Conservation (phyloP, 1,140 invertebrate species). For the Eupristina koningsbergeri region DNA sequence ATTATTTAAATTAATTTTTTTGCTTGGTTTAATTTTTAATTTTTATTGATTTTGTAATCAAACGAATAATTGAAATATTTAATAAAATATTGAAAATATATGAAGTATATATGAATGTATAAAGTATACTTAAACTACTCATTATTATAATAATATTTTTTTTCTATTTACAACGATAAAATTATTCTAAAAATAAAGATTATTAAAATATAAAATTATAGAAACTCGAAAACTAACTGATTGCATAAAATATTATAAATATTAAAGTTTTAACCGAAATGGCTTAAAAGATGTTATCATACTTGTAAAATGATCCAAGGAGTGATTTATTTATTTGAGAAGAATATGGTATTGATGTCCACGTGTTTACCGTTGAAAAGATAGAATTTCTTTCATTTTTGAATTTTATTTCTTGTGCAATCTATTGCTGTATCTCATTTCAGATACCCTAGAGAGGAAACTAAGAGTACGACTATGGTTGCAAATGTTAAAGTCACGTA, state of each 20-base stretch:
- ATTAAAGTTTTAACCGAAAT: conserved; percentile 18
- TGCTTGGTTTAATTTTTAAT: too few species aligned
- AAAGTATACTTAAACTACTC: too few species aligned
- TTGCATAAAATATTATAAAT: neutral
- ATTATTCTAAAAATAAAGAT: conserved; percentile 14
- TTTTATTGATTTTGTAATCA: too few species aligned
- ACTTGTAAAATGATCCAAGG: conserved; percentile 3
- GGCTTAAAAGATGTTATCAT: neutral
- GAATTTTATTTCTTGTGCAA: conserved; percentile 26
- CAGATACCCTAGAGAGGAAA: neutral
- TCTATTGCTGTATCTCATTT: neutral
- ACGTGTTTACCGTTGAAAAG: neutral
- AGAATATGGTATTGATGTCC: neutral
- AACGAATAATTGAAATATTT: too few species aligned
- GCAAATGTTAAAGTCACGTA: neutral
- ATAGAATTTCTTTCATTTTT: neutral
- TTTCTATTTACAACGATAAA: neutral
- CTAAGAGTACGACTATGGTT: neutral
- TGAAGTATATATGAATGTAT: too few species aligned
- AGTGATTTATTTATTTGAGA: conserved; percentile 41
- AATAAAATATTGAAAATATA: too few species aligned
- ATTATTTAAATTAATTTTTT: too few species aligned
- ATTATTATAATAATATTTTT: too few species aligned
- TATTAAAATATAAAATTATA: conserved; percentile 8
- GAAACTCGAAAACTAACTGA: neutral